Base-by-base conservation (phyloP, 2,797 vertebrate genomes). In the Echiichthys vipera region DNA sequence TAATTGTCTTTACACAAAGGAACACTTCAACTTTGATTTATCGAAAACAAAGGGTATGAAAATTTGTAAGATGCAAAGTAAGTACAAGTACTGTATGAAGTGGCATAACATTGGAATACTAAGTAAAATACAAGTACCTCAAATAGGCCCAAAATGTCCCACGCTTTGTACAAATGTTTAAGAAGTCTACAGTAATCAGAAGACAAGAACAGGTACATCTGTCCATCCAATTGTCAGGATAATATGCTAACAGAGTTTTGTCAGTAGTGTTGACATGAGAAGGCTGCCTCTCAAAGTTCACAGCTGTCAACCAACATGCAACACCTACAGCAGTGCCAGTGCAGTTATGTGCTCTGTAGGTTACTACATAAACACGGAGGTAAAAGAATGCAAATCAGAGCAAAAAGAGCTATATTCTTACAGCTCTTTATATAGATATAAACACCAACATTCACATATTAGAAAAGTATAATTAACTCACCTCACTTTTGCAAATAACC, bases 401-500 rank as follows among this genome's bases (percentile, higher is more conserved):
- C 5, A 22, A 34, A 64, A 39, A 63, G 6, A 62, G 8, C 20
- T 6, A 45, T 11, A 39, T 2, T 29, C 14, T 17, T 40, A n/a
- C 25, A 50, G 20, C 10, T 15, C 11, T 32, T 50, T 2, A 45
- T 5, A 4, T 13, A 17, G 30, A 45, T 5, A 4, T 13, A 17
- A 36, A 55, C 8, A 53, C 15, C 5, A 24, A 37, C 15, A 50
- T 27, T 45, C 13, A 43, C 12, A 30, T 14, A 40, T 1, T 24
- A 18, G 0, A 56, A 73, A 70, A 30, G 40, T 62, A 32, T 68
- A 43, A 53, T 29, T 3, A 65, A 90, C 91, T 91, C 80, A 89
- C 86, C 85, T n/a, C 39, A 64, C 32, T 49, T 74, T 42, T 54
- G 18, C 59, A 61, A 53, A 84, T 25, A 61, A 7, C 36, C 32